phyloP scores from a whole-genome alignment of 2,113 vertebrate species.

The Heterotis niloticus region DNA sequence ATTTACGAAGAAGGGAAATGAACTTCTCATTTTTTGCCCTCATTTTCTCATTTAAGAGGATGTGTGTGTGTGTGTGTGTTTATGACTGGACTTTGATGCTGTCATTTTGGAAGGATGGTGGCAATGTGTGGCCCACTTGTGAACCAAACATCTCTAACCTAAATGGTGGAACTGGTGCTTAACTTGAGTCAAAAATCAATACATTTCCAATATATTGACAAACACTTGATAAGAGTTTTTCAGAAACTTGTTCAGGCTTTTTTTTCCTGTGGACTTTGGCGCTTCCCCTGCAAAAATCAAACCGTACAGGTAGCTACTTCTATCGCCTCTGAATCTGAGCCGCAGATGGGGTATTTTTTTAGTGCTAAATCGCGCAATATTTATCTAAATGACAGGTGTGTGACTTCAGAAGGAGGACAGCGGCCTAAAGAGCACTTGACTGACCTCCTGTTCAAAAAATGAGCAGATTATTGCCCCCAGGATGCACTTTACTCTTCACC shows the following conservation, averaged over 20 bases:
- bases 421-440: constrained; percentile 13
- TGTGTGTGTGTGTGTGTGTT: too few relatives aligned
- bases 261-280: background rate
- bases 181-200: background rate
- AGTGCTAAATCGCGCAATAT: background rate
- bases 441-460: constrained; percentile 1
- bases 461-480: background rate
- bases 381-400: constrained; percentile 1
- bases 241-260: constrained; percentile 13
- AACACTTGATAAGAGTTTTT: background rate
- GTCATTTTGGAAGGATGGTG: background rate
- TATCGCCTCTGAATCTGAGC: background rate
- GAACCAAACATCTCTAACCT: constrained; percentile 2
- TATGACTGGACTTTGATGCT: constrained; percentile 3
- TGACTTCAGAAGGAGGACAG: constrained; percentile 11
- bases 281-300: background rate
- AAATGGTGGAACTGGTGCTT: background rate
- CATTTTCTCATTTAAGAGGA: background rate
- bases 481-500: background rate
- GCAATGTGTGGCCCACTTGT: background rate
- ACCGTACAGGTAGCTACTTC: background rate
- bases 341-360: background rate
- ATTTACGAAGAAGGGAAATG: background rate
- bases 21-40: background rate
- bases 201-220: background rate